Evolutionary conservation across 2,113 vertebrate species (phyloP).

Genomic region (Stigmatopora argus): DNA sequence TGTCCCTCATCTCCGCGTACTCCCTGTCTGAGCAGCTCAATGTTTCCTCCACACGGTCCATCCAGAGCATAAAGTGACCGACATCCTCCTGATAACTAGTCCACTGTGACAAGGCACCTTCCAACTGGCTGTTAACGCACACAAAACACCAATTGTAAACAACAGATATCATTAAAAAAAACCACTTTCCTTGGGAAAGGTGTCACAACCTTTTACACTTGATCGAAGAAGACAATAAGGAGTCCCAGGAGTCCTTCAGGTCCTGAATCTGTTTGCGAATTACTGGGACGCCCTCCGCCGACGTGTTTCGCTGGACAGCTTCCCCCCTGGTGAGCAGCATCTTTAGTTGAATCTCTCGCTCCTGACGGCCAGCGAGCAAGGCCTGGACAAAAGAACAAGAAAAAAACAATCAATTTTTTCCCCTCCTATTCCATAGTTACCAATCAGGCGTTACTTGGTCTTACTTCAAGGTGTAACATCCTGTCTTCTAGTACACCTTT

Average conservation of each 20-base stretch:
- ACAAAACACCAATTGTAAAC: constrained; percentile 6
- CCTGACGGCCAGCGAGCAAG: constrained; percentile 82
- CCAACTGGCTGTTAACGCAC: constrained; percentile 79
- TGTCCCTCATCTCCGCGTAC: constrained; percentile 85
- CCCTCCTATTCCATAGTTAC: background rate
- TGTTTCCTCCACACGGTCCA: constrained; percentile 83
- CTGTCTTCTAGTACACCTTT: constrained; percentile 86
- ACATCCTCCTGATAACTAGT: constrained; percentile 96
- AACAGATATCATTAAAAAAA: too few species aligned
- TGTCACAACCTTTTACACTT: constrained; percentile 87
- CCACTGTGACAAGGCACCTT: constrained; percentile 93
- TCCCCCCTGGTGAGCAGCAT: constrained; percentile 88
- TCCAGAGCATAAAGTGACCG: constrained; percentile 87
- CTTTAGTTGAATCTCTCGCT: constrained; percentile 94
- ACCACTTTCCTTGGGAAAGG: constrained; percentile 8
- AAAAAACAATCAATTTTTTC: background rate
- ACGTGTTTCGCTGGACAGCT: constrained; percentile 88
- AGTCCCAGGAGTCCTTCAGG: constrained; percentile 88
- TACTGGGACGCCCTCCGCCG: constrained; percentile 80
- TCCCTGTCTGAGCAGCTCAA: constrained; percentile 78
- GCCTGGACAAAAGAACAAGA: constrained; percentile 64
- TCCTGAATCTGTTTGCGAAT: constrained; percentile 84
- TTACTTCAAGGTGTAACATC: constrained; percentile 90
- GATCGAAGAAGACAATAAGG: constrained; percentile 82
- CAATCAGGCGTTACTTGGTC: background rate